Evolutionary conservation across 2,113 vertebrate genomes (phyloP), one percentile per base, ranked within the genome.

Genomic region (Muntiacus muntjak): DNA sequence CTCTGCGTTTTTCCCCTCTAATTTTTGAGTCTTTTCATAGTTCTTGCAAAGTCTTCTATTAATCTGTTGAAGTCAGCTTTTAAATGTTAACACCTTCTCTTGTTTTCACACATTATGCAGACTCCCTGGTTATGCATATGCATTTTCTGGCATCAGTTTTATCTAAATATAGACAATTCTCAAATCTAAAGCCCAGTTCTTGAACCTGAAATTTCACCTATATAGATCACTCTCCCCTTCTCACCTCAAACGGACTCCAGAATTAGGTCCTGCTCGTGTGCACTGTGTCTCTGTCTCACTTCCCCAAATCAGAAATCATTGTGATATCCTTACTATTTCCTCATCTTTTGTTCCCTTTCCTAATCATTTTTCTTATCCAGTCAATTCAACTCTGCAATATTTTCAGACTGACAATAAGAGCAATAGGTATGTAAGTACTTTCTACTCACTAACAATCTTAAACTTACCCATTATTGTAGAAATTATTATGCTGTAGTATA

Each of bases 351-450:
- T 17, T 45, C 52, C 6, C 7, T 74, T 86, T 79, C 17, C 13
- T 36, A 54, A 7, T 89, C 14, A 74, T 33, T 55, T 40, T 45
- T 57, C 28, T n/a, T 82, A n/a, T 36, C 43, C 25, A 17, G 6
- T 90, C 26, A 10, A 71, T 93, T 58, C 71, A 87, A 74, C 13
- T 64, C 30, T 36, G 5, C 9, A 55, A 2, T 64, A 58, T 74
- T n/a, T 91, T 81, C 43, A 78, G n/a, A 79, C 30, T 83, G 33
- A 82, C 23, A 84, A n/a, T 45, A 84, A 91, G 64, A 91, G 7
- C 8, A 87, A n/a, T 64, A 57, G 12, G 7, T 71, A 50, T 58
- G 26, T 58, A 16, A 36, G 33, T 3, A 58, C 23, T 43, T 88
- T 84, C 23, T 79, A 33, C 0, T 33, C 25, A 43, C 15, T 36